phyloP scores from a whole-genome alignment of 2,888 invertebrate genomes.

The Gonocerus acuteangulatus region DNA sequence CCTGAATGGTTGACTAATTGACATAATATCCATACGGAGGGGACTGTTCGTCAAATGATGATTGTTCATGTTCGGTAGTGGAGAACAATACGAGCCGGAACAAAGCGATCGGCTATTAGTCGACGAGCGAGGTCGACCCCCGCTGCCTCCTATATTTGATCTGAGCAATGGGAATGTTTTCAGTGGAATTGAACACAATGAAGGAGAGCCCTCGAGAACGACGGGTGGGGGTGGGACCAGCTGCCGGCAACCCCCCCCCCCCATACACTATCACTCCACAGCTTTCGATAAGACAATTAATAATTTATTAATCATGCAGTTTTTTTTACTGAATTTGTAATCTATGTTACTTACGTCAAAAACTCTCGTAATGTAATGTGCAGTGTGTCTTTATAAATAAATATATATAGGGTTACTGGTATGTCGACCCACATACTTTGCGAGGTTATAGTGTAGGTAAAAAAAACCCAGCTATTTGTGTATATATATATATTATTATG shows the following conservation, averaged over 20 bases:
- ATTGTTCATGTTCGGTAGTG: background rate
- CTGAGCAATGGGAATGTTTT: conserved; percentile 22
- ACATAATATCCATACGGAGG: conserved; percentile 20
- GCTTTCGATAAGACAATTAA: no score
- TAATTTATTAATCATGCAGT: no score
- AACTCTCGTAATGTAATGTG: no score
- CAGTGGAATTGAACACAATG: conserved; percentile 19
- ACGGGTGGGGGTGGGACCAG: background rate
- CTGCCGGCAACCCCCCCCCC: background rate
- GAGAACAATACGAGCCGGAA: background rate
- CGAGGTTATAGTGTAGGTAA: no score
- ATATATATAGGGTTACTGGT: no score
- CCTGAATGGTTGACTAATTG: conserved; percentile 19
- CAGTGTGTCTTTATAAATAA: no score
- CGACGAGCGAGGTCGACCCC: background rate
- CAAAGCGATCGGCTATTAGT: conserved; percentile 17
- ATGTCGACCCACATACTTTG: no score
- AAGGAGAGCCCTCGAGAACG: background rate
- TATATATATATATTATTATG: no score
- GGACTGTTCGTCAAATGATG: conserved; percentile 18
- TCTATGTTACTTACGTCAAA: no score
- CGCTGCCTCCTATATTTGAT: conserved; percentile 17
- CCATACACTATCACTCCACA: background rate
- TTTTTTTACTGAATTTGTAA: no score
- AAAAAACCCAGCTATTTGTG: no score